Base-by-base conservation (phyloP, 2,797 vertebrate genomes). In the Eulemur rubriventer region DNA sequence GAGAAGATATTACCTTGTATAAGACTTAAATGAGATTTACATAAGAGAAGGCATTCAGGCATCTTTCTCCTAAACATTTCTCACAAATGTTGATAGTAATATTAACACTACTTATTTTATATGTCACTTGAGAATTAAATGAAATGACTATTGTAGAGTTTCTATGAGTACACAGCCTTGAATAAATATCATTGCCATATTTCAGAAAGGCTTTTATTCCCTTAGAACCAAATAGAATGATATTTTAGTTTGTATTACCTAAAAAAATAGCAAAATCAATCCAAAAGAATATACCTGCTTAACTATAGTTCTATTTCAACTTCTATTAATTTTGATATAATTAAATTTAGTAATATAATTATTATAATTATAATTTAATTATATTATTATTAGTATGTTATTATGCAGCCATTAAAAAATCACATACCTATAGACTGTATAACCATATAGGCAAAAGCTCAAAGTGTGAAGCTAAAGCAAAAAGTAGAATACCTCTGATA, bases 351-450 rank as follows among this genome's bases (percentile, higher is more conserved):
- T 91, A 87, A 84, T 72, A 72, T 63, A 84, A 84, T 84, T 78
- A 86, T 86, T 87, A 86, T 26, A 76, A 91, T 80, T 93, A 80
- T 73, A 89, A 82, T 88, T 26, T 67, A 86, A 84, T 90, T 90
- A 67, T 85, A 79, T 16, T 83, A 79, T 41, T 81, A 86, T 48
- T 87, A 78, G 70, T 59, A 28, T 80, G 55, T 76, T 95, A 95
- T 97, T 91, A 93, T 38, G 4, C 16, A 96, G n/a, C 38, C 76
- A 95, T 81, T 96, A 92, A 92, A 46, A 87, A 95, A 76, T 78
- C 55, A 82, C 57, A 97, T 90, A 78, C 70, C 38, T 26, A 52
- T 38, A 81, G 38, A 17, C 38, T 76, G 8, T 93, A n/a, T 67
- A 93, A 72, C 46, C 67, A 83, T 18, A 80, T 11, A 35, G 20